These are phyloP conservation scores for Apis florea DNA, from an alignment of 1,140 invertebrate genomes.

Conservation along the genomic window DNA sequence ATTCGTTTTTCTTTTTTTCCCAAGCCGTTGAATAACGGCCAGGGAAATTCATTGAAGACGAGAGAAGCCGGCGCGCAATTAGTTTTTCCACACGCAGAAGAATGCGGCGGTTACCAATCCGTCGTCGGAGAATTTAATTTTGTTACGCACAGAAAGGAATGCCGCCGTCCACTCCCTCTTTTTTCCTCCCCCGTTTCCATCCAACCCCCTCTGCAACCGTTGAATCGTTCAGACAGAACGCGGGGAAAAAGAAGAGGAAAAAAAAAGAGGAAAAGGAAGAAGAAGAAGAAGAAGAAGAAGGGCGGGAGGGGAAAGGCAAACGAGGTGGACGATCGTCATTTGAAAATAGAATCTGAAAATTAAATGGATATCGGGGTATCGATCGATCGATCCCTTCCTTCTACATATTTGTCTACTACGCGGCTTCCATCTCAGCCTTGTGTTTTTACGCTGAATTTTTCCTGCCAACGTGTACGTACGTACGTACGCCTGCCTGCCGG, in stretches of 20 bases:
- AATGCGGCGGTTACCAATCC: conserved; percentile 57
- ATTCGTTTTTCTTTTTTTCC: too few species aligned
- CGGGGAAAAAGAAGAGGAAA: not conserved
- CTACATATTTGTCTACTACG: not conserved
- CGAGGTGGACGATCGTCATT: not conserved
- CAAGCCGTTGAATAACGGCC: conserved; percentile 32
- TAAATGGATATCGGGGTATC: not conserved
- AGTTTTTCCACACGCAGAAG: conserved; percentile 45
- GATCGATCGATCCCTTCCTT: not conserved
- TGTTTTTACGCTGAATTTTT: conserved; percentile 32
- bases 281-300: not conserved
- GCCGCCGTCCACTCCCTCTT: not conserved
- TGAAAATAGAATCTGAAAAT: conserved; percentile 42
- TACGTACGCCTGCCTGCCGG: too few species aligned
- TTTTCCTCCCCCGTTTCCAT: not conserved
- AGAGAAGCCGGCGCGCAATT: conserved; percentile 38
- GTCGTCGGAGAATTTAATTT: conserved; percentile 58
- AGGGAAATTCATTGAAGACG: conserved; percentile 56
- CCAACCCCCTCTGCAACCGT: not conserved
- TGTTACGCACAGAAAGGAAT: conserved; percentile 51
- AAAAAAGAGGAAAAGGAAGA: too few species aligned
- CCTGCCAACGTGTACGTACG: not conserved
- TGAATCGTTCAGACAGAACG: too few species aligned
- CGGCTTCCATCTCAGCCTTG: not conserved
- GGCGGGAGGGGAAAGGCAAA: not conserved